Percentiles rank a stretch among this genome's conserved stretches.
phyloP scores from a whole-genome alignment of 1,140 invertebrate species.

The Rhagoletis zephyria region DNA sequence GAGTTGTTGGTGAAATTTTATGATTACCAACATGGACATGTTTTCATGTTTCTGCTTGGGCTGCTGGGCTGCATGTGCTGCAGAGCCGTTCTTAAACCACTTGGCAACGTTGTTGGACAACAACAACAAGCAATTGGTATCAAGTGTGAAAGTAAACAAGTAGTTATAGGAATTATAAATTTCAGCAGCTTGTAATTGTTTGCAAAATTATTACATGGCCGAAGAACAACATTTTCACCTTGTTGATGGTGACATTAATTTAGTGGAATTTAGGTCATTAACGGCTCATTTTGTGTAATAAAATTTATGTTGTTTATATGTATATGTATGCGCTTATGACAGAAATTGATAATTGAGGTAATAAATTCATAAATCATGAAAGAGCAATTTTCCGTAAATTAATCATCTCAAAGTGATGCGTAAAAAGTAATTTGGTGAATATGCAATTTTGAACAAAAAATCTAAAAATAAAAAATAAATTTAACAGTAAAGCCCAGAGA shows the following conservation, averaged over 20 bases:
- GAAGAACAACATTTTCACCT: not conserved
- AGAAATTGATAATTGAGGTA: not conserved
- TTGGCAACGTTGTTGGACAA: not conserved
- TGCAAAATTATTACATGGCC: not conserved
- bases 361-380: too few relatives aligned
- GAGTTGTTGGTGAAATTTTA: slow-evolving; percentile 32
- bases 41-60: not conserved
- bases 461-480: too few relatives aligned
- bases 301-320: not conserved
- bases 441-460: too few relatives aligned
- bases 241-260: slow-evolving; percentile 47
- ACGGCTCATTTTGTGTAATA: slow-evolving; percentile 9
- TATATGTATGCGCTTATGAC: too few relatives aligned
- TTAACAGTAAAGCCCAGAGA: too few relatives aligned
- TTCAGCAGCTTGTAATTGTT: slow-evolving; percentile 49
- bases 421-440: too few relatives aligned
- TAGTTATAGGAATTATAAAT: slow-evolving; percentile 50
- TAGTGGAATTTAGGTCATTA: slow-evolving; percentile 34
- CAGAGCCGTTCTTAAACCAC: not conserved
- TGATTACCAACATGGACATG: slow-evolving; percentile 3
- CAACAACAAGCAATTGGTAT: slow-evolving; percentile 21
- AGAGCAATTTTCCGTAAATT: too few relatives aligned
- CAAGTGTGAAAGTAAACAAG: slow-evolving; percentile 54
- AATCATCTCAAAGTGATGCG: too few relatives aligned
- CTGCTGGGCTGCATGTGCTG: too few relatives aligned